A percentile compares a stretch with the other conserved stretches of the same genome.
phyloP scores from a whole-genome alignment of 2,888 invertebrate genomes.

The Mesorhabditis belari region DNA sequence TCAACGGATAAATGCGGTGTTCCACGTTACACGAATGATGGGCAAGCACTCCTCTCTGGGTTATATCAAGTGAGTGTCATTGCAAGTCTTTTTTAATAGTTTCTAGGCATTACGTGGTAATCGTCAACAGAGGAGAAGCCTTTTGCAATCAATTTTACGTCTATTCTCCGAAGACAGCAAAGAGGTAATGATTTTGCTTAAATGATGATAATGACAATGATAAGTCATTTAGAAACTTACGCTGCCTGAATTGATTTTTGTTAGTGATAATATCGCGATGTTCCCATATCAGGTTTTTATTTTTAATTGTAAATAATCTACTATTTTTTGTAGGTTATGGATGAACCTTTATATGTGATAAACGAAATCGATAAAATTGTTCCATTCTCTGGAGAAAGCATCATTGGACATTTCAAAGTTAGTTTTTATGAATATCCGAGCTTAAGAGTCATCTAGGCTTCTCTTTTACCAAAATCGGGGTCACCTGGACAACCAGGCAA shows the following conservation, averaged over 20 bases:
- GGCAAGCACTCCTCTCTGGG: slow-evolving; percentile 39
- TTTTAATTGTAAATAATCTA: too few species aligned
- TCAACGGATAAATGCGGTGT: slow-evolving; percentile 13
- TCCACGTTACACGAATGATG: slow-evolving; percentile 40
- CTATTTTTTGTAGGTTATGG: too few species aligned
- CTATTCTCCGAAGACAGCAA: slow-evolving; percentile 38
- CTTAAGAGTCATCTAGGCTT: neutral
- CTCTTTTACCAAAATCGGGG: slow-evolving; percentile 23
- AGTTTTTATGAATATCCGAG: neutral
- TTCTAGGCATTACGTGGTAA: slow-evolving; percentile 72
- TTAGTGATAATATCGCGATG: slow-evolving; percentile 95
- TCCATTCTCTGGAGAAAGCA: slow-evolving; percentile 88
- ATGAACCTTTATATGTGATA: slow-evolving; percentile 95
- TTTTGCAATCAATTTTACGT: slow-evolving; percentile 17
- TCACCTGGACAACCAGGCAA: slow-evolving; percentile 54
- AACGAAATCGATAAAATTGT: slow-evolving; percentile 96
- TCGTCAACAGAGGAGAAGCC: slow-evolving; percentile 75
- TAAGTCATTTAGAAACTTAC: slow-evolving; percentile 67
- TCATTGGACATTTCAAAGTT: slow-evolving; percentile 83
- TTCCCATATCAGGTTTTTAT: slow-evolving; percentile 74
- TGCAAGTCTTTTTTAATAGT: neutral
- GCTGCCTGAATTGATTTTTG: slow-evolving; percentile 86
- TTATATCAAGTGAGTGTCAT: slow-evolving; percentile 69
- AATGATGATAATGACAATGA: neutral
- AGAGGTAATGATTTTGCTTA: slow-evolving; percentile 12